A percentile compares a stretch with the other conserved stretches of the same genome.
These are phyloP conservation scores for Neoniphon sammara DNA, from an alignment of 2,797 vertebrate genomes.

Conservation along the genomic window DNA sequence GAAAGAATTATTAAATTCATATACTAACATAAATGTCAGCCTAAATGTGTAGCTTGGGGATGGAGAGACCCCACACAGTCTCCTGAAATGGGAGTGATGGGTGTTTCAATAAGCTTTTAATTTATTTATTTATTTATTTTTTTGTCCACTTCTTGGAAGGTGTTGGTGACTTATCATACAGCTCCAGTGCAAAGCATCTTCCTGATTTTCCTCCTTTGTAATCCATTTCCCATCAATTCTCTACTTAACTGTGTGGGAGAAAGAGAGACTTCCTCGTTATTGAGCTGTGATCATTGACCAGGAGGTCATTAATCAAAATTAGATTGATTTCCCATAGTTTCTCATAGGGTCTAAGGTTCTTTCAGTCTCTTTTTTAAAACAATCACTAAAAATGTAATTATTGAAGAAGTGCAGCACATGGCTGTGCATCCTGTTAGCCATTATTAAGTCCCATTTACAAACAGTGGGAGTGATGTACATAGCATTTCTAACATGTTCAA, in stretches of 20 bases:
- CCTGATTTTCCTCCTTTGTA: constrained; percentile 26
- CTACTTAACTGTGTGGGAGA: constrained; percentile 3
- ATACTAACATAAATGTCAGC: constrained; percentile 41
- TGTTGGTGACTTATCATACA: constrained; percentile 34
- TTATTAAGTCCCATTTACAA: constrained; percentile 17
- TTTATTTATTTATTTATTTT: constrained; percentile 24
- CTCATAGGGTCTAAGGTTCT: not conserved
- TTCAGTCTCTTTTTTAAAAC: not conserved
- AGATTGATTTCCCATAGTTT: not conserved
- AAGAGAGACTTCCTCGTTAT: not conserved
- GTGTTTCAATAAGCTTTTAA: constrained; percentile 21
- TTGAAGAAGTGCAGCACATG: not conserved
- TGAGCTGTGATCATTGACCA: constrained; percentile 4
- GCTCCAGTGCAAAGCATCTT: constrained; percentile 28
- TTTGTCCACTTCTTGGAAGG: constrained; percentile 26
- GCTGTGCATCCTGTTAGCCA: not conserved
- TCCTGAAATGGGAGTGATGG: constrained; percentile 50
- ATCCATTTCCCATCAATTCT: constrained; percentile 38
- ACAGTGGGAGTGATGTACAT: not conserved
- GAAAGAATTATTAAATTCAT: constrained; percentile 33
- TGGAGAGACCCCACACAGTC: constrained; percentile 25
- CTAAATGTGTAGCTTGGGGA: constrained; percentile 32
- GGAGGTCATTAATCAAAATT: not conserved
- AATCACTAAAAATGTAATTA: not conserved
- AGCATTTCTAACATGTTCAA: not conserved